A percentile compares a stretch with the other conserved stretches of the same genome.
Evolutionary conservation across 2,797 vertebrate genomes (phyloP).

Genomic region (Micropoecilia bifurca): DNA sequence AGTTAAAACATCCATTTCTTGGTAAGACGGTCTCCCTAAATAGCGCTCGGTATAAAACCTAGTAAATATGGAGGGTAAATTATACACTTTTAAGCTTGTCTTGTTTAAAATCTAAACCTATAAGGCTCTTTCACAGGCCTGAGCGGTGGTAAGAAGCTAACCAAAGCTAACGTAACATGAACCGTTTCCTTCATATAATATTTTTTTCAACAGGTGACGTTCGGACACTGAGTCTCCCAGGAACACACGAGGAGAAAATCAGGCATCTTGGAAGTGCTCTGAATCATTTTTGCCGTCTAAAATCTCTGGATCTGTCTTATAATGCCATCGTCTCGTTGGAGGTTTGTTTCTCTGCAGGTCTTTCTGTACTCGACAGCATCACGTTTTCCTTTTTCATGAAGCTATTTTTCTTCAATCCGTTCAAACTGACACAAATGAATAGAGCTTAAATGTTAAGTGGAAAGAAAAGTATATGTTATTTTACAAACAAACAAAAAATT

Average conservation of each 20-base stretch:
- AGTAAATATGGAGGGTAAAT: not conserved
- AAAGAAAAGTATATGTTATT: not conserved
- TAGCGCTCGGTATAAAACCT: rapidly evolving
- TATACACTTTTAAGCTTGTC: not conserved
- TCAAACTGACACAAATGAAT: not conserved
- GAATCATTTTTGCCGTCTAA: slow-evolving; percentile 82
- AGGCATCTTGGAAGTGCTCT: slow-evolving; percentile 83
- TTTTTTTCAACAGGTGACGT: slow-evolving; percentile 77
- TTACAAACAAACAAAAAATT: not conserved
- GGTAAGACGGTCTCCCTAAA: slow-evolving; percentile 58
- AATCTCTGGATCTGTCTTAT: slow-evolving; percentile 86
- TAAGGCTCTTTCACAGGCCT: not conserved
- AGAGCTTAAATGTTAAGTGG: not conserved
- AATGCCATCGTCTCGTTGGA: slow-evolving; percentile 85
- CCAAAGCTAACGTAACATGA: slow-evolving; percentile 28
- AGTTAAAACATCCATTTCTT: slow-evolving; percentile 70
- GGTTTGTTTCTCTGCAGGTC: slow-evolving; percentile 14
- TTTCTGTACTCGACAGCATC: not conserved
- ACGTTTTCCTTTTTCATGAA: not conserved
- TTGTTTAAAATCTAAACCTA: not conserved
- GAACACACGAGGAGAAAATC: slow-evolving; percentile 85
- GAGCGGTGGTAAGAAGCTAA: slow-evolving; percentile 27
- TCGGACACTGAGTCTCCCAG: slow-evolving; percentile 82
- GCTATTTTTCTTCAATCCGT: not conserved
- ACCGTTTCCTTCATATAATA: not conserved